Percentiles rank a stretch among this genome's conserved stretches.
Evolutionary conservation across 2,113 vertebrate genomes (phyloP).

Genomic region (Oxyruncus cristatus): DNA sequence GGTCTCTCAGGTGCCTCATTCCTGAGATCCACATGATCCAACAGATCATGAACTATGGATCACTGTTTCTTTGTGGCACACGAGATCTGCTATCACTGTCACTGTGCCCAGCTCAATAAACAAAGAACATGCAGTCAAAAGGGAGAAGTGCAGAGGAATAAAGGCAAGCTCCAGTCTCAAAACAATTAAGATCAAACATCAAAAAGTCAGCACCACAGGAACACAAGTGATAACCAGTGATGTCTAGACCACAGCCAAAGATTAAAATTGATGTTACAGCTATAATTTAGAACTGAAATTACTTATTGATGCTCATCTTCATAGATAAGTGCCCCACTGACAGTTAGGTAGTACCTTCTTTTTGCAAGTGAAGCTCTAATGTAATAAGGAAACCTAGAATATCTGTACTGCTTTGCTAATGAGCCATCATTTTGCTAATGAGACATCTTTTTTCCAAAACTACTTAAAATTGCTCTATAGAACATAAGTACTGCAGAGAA

Average conservation of each 20-base stretch:
- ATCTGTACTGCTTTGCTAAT: not conserved
- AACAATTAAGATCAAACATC: not conserved
- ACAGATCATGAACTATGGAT: not conserved
- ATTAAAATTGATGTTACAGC: not conserved
- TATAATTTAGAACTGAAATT: not conserved
- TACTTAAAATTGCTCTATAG: not conserved
- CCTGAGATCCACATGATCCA: no score
- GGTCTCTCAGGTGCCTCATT: not conserved
- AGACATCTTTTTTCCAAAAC: not conserved
- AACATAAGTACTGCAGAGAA: not conserved
- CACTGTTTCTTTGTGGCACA: not conserved
- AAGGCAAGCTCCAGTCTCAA: not conserved
- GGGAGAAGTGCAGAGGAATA: not conserved
- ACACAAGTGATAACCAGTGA: not conserved
- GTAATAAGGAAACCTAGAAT: not conserved
- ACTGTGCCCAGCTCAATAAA: not conserved
- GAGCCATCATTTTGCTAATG: not conserved
- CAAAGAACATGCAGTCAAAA: accelerated
- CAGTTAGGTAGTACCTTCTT: not conserved
- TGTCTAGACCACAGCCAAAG: not conserved
- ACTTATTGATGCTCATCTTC: not conserved
- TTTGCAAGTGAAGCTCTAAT: not conserved
- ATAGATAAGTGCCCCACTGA: not conserved
- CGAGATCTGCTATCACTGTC: not conserved
- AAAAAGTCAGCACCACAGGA: not conserved